phyloP scores from a whole-genome alignment of 2,113 vertebrate genomes.

The Todiramphus chloris region DNA sequence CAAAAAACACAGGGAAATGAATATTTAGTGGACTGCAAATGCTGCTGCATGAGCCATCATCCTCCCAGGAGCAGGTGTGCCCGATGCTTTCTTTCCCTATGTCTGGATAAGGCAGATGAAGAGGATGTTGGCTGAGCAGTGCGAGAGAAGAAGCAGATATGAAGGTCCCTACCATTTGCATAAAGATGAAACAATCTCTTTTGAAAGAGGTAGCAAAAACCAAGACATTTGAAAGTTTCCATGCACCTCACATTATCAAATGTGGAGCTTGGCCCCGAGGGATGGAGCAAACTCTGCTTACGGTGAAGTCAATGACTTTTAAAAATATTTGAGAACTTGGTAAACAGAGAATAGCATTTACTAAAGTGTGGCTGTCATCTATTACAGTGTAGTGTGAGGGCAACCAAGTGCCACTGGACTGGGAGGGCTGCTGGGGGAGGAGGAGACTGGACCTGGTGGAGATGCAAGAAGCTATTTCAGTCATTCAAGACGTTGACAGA shows the following conservation, averaged over 20 bases:
- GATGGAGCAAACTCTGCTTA: not conserved
- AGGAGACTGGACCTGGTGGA: not conserved
- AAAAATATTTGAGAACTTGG: not conserved
- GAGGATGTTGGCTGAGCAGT: not conserved
- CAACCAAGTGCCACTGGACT: accelerated
- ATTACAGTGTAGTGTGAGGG: not conserved
- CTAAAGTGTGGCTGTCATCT: not conserved
- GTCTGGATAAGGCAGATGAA: not conserved
- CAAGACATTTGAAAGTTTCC: not conserved
- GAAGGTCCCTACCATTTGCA: not conserved
- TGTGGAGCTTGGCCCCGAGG: not conserved
- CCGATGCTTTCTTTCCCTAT: not conserved
- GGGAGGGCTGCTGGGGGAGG: not conserved
- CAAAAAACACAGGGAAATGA: not conserved
- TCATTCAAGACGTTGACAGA: accelerated
- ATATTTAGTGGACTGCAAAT: not conserved
- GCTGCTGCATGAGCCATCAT: not conserved
- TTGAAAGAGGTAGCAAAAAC: not conserved
- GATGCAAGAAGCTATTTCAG: not conserved
- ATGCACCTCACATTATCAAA: not conserved
- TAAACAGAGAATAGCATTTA: not conserved
- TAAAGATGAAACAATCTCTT: not conserved
- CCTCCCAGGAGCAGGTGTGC: not conserved
- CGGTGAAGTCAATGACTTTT: not conserved
- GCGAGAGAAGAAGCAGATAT: not conserved